Percentiles rank a stretch among this genome's conserved stretches.
Conservation (phyloP, 2,113 vertebrate species). For the Triplophysa siluroides region DNA sequence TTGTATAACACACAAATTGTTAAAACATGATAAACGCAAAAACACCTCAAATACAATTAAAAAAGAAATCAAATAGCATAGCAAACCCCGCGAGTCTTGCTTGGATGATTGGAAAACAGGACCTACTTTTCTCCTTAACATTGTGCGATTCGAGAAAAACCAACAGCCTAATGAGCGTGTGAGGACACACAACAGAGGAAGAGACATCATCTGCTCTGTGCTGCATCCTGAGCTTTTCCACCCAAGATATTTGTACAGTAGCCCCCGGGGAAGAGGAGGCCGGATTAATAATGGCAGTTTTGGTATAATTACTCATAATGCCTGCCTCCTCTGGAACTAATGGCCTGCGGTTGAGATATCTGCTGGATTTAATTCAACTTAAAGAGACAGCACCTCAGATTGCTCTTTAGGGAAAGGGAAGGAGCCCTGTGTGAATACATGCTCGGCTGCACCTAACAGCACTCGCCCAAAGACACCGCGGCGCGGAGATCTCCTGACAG, state of each 20-base stretch:
- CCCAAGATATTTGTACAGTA: slow-evolving; percentile 66
- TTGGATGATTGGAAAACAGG: neutral
- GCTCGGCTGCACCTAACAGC: neutral
- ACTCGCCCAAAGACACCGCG: slow-evolving; percentile 31
- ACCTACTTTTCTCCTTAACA: slow-evolving; percentile 14
- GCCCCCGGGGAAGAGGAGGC: slow-evolving; percentile 71
- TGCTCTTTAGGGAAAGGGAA: slow-evolving; percentile 56
- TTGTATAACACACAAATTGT: too few species aligned
- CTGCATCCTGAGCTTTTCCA: slow-evolving; percentile 48
- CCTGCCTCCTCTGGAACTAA: slow-evolving; percentile 73
- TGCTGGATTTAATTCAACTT: slow-evolving; percentile 79
- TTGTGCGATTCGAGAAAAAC: slow-evolving; percentile 40
- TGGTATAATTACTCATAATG: slow-evolving; percentile 82
- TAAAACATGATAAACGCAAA: too few species aligned
- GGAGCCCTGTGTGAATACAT: slow-evolving; percentile 38
- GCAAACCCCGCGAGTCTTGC: slow-evolving; percentile 11
- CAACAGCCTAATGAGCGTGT: slow-evolving; percentile 45
- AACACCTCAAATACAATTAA: neutral
- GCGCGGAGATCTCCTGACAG: slow-evolving; percentile 18
- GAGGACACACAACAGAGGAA: slow-evolving; percentile 41
- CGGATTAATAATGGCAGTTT: slow-evolving; percentile 81
- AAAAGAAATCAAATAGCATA: slow-evolving; percentile 28
- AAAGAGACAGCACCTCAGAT: slow-evolving; percentile 76
- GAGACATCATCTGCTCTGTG: slow-evolving; percentile 47
- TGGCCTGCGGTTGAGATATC: slow-evolving; percentile 77